Conservation (phyloP, 2,888 invertebrate genomes). For the Fissipunctia ypsillon region DNA sequence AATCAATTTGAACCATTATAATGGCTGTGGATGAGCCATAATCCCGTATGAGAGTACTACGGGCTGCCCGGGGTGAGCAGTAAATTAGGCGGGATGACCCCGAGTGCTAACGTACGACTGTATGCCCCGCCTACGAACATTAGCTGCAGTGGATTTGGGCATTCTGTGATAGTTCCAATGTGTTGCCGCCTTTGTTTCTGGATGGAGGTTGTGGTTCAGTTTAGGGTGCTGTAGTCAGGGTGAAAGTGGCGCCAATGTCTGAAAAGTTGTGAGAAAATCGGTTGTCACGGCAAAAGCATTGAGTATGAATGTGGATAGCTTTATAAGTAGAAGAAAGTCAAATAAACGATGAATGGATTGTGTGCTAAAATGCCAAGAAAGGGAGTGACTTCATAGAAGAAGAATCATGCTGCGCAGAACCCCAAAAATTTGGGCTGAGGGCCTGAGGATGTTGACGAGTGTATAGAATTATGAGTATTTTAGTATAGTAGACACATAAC, state of each 20-base stretch:
- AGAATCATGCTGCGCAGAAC: neutral
- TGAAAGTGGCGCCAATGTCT: neutral
- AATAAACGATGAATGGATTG: neutral
- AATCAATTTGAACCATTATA: constrained; percentile 72
- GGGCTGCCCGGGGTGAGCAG: constrained; percentile 58
- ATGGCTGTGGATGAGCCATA: constrained; percentile 66
- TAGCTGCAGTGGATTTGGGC: constrained; percentile 63
- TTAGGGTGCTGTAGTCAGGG: neutral
- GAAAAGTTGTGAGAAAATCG: too few species aligned
- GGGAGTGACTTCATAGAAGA: neutral
- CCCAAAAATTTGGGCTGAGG: neutral
- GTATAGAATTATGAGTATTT: neutral
- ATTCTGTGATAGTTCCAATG: constrained; percentile 56
- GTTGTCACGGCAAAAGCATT: too few species aligned
- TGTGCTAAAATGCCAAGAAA: neutral
- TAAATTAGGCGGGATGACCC: constrained; percentile 68
- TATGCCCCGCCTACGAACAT: constrained; percentile 63
- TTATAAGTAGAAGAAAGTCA: too few species aligned
- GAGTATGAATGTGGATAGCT: neutral
- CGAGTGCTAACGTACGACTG: constrained; percentile 59
- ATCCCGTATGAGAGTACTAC: constrained; percentile 66
- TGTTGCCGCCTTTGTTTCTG: constrained; percentile 48
- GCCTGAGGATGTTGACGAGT: neutral
- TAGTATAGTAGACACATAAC: neutral
- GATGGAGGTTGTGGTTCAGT: neutral